phyloP scores from a whole-genome alignment of 2,797 vertebrate species.

The Aphelocoma californica region DNA sequence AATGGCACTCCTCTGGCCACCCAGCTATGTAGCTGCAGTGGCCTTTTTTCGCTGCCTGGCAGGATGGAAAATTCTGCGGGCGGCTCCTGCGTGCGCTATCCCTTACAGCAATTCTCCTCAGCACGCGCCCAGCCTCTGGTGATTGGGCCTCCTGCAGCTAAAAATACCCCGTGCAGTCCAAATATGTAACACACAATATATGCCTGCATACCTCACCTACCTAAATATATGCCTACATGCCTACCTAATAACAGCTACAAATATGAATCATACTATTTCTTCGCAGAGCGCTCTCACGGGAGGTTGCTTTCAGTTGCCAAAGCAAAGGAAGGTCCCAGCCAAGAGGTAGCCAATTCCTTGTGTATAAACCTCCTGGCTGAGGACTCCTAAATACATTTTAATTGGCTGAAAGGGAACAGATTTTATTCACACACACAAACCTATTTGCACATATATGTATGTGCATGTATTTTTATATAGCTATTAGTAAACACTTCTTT shows the following conservation, averaged over 20 bases:
- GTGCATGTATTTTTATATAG: not conserved
- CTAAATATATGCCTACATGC: not conserved
- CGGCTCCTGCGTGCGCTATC: not conserved
- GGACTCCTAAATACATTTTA: not conserved
- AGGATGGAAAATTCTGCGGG: not conserved
- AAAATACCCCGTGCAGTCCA: not conserved
- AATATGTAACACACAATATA: not conserved
- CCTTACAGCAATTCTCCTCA: not conserved
- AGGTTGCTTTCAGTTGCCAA: not conserved
- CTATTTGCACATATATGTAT: not conserved
- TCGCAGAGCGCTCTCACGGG: not conserved
- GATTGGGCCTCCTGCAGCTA: constrained; percentile 3
- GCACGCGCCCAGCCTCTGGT: not conserved
- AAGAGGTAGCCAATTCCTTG: not conserved
- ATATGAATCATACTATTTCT: not conserved
- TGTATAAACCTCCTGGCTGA: not conserved
- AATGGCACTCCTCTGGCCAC: not conserved
- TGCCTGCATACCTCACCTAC: not conserved
- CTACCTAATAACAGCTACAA: not conserved
- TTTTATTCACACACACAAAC: not conserved
- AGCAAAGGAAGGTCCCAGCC: not conserved
- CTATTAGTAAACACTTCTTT: not conserved
- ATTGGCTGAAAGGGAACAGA: not conserved
- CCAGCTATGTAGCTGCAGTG: not conserved
- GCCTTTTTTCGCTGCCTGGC: not conserved